Percentiles rank a stretch among this genome's conserved stretches.
Conservation (phyloP, 2,797 vertebrate species). For the Sebastiscus albofasciatus region DNA sequence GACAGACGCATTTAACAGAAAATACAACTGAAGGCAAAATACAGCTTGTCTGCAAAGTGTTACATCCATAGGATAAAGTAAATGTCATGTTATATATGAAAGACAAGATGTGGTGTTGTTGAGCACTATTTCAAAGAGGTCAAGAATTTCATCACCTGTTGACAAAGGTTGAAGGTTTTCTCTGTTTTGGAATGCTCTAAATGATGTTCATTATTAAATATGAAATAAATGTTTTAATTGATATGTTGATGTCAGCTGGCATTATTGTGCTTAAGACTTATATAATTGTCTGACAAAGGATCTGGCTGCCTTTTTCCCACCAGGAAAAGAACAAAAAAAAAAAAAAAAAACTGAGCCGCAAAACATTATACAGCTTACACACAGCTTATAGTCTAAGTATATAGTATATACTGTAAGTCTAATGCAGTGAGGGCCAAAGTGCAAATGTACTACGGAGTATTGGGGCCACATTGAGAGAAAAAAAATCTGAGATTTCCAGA, state of each 20-base stretch:
- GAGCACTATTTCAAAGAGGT: background rate
- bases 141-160: background rate
- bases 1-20: background rate
- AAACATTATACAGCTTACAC: too few species aligned
- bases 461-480: too few species aligned
- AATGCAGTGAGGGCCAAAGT: too few species aligned
- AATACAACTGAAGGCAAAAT: background rate
- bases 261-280: background rate
- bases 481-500: too few species aligned
- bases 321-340: background rate
- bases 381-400: too few species aligned
- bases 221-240: slow-evolving; percentile 31
- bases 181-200: background rate
- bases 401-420: too few species aligned
- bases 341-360: too few species aligned
- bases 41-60: too few species aligned
- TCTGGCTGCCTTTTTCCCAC: background rate
- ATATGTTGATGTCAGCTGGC: background rate
- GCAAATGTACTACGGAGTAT: too few species aligned
- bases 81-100: background rate
- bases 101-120: background rate
- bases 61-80: background rate
- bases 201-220: background rate
- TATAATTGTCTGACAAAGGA: background rate
- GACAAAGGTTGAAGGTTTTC: background rate